These are phyloP conservation scores for Daptonema setosum DNA, from an alignment of 2,888 invertebrate genomes.

Conservation along the genomic window DNA sequence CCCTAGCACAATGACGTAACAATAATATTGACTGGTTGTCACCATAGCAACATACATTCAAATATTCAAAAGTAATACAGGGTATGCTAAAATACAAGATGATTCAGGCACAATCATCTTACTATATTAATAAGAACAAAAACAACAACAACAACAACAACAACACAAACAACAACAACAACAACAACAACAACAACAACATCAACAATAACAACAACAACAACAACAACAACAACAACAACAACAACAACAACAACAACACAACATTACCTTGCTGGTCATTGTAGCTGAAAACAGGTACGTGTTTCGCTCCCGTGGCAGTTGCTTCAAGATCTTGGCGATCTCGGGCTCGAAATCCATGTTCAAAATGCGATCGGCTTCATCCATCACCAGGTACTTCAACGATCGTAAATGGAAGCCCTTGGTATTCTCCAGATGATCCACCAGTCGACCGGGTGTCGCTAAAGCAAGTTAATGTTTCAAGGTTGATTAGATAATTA, in stretches of 20 bases:
- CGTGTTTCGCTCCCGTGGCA: conserved; percentile 72
- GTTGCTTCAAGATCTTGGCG: conserved; percentile 72
- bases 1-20: too few species aligned
- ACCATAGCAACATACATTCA: too few species aligned
- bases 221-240: too few species aligned
- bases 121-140: too few species aligned
- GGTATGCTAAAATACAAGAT: too few species aligned
- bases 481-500: conserved; percentile 1
- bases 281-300: conserved; percentile 94
- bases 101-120: too few species aligned
- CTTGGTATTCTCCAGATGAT: conserved; percentile 91
- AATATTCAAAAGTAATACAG: too few species aligned
- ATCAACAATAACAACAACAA: too few species aligned
- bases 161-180: too few species aligned
- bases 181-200: too few species aligned
- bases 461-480: conserved; percentile 36
- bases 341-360: conserved; percentile 93
- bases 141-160: too few species aligned
- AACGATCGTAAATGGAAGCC: conserved; percentile 74
- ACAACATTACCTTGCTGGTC: conserved; percentile 45
- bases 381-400: conserved; percentile 73
- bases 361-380: conserved; percentile 91
- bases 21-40: too few species aligned
- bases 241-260: not conserved
- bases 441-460: conserved; percentile 45